Base-by-base conservation (phyloP, 2,888 invertebrate species). In the Drosophila conformis region DNA sequence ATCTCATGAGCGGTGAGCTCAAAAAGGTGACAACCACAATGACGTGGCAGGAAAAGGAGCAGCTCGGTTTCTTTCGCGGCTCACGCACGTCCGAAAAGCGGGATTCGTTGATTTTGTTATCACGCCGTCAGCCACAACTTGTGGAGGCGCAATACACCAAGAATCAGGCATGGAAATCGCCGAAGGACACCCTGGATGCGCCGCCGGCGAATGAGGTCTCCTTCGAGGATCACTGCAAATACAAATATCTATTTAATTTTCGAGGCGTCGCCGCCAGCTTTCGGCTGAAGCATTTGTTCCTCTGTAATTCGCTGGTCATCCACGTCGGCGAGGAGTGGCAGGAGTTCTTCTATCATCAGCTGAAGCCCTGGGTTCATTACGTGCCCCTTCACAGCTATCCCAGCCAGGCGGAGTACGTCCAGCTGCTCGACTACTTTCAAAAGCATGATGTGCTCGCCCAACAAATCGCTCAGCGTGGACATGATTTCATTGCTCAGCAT, bases 121-220 rank as follows among this genome's bases (percentile, higher is more conserved):
- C 97, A 27, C 94, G 97, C 68, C 94, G 94, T 63, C 92, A 94
- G 31, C 96, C 97, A 1, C 94, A 96, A 4, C 93, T 99, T 27
- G 96, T 97, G 1, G 97, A 99, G 94, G 99, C 99, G 1, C 95
- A 96, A 79, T 99, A 99, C 91, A 99, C 99, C 0, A 99, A 98
- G 93, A 99, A 99, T 93, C 99, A 99, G 94, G 99, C 99, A 0
- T 99, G 99, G 99, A 99, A 97, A 93, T 98, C 98, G 7, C 96
- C 97, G 77, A 95, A 98, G 96, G 99, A 99, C 90, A 99, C 99
- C 0, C 94, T 99, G 13, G 94, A 96, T 90, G 95, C 95, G 18
- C 94, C 96, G 31, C 97, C 99, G 57, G 99, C 98, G 0, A 89
- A 94, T 65, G 99, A 99, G 94, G 96, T 98, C 0, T 95, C 96